Percentiles rank a stretch among this genome's conserved stretches.
Conservation (phyloP, 2,797 vertebrate species). For the Nannoperca australis region DNA sequence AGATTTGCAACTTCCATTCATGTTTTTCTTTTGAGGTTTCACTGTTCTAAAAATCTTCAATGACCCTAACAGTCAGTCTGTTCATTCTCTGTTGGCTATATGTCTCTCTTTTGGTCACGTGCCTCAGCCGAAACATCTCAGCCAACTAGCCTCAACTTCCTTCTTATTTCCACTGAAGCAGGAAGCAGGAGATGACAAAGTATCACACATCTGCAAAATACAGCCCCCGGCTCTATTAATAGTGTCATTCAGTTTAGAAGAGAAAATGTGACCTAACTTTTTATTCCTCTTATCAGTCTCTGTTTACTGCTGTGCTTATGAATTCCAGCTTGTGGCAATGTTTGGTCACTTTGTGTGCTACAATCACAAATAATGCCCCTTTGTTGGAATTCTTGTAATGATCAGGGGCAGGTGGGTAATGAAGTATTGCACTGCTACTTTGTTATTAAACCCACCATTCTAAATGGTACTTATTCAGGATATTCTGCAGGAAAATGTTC, state of each 20-base stretch:
- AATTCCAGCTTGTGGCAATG: conserved; percentile 5
- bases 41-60: conserved; percentile 65
- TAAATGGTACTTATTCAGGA: neutral
- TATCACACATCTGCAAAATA: conserved; percentile 78
- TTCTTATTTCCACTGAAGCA: conserved; percentile 83
- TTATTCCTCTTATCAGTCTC: conserved; percentile 47
- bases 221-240: conserved; percentile 75
- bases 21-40: conserved; percentile 67
- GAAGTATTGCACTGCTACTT: neutral
- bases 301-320: conserved; percentile 17
- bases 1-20: conserved; percentile 67
- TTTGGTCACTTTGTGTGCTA: conserved; percentile 11
- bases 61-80: conserved; percentile 46
- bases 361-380: neutral
- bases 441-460: neutral
- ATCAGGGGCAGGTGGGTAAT: neutral
- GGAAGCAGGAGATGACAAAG: conserved; percentile 82
- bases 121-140: conserved; percentile 59
- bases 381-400: neutral
- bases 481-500: neutral
- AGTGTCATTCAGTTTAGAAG: conserved; percentile 67
- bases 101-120: conserved; percentile 74
- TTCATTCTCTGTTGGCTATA: conserved; percentile 53
- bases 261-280: conserved; percentile 57
- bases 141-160: conserved; percentile 82